A percentile compares a stretch with the other conserved stretches of the same genome.
These are phyloP conservation scores for Rhyzopertha dominica DNA, from an alignment of 1,140 invertebrate genomes.

Conservation along the genomic window DNA sequence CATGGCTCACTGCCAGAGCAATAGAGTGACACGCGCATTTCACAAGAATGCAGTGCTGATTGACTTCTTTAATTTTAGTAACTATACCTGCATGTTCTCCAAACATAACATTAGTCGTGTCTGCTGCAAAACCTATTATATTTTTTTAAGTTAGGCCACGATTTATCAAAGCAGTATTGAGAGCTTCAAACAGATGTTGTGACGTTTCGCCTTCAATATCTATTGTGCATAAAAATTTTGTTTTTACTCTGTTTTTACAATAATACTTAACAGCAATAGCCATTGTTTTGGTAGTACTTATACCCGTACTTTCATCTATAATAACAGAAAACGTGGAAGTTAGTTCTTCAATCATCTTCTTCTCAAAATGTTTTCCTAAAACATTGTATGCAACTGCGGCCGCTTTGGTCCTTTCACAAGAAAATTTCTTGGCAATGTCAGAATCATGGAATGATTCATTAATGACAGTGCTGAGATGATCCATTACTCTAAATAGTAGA, in stretches of 20 bases:
- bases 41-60: conserved; percentile 22
- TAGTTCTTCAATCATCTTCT: conserved; percentile 4
- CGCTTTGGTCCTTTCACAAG: conserved; percentile 1
- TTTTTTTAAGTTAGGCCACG: conserved; percentile 17
- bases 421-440: conserved; percentile 10
- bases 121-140: conserved; percentile 21
- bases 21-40: conserved; percentile 20
- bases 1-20: conserved; percentile 16
- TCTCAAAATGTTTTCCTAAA: background rate
- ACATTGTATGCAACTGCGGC: conserved; percentile 6
- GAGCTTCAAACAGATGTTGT: conserved; percentile 3
- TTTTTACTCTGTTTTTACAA: conserved; percentile 5
- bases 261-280: conserved; percentile 4
- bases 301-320: conserved; percentile 4
- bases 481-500: conserved; percentile 17
- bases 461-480: conserved; percentile 16
- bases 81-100: conserved; percentile 16
- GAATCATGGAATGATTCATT: conserved; percentile 12
- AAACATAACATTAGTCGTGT: conserved; percentile 21
- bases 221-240: no score
- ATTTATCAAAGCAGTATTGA: conserved; percentile 1
- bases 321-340: conserved; percentile 3
- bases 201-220: no score
- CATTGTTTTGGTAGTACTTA: conserved; percentile 6
- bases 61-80: conserved; percentile 20